Evolutionary conservation across 2,113 vertebrate genomes (phyloP), one percentile per base, ranked within the genome.

Genomic region (Capreolus pygargus): DNA sequence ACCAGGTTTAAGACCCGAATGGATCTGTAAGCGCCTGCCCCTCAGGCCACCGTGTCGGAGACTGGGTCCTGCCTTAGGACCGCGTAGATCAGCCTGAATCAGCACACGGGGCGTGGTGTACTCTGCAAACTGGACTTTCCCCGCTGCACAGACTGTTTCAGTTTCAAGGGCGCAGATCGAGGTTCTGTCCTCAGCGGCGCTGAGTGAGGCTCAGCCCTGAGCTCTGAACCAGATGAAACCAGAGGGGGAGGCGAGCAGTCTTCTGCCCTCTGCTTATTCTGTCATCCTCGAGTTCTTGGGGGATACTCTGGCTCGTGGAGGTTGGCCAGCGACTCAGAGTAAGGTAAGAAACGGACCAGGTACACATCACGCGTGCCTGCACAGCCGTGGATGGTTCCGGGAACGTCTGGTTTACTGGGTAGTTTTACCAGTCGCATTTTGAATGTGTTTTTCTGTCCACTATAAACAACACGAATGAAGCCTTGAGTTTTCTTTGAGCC

Each of bases 331-430:
- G 60, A 78, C 19, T 78, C 76, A 60, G 50, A 43, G 70, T 50
- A 50, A 74, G 5, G 74, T 27, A 4, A 78, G 60, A 70, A 95
- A 92, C 67, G 97, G 96, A 97, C 76, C 30, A 47, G 33, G 85
- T 74, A 11, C 2, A 30, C 0, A 39, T 5, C 21, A 0, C 0
- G 12, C 12, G 8, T 39, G 47, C 64, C 52, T 81, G 17, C 23
- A 4, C n/a, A n/a, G n/a, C 19, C 33, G 17, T 3, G 70, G 47
- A 17, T 21, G 10, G 55, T 83, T 84, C 28, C 16, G 17, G 55
- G 9, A 16, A 74, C 16, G 36, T 47, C 23, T 45, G 0, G 28
- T 45, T 57, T n/a, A 43, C 25, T n/a, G 36, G n/a, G 27, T 50
- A 25, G 21, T 54, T 78, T 55, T 23, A 57, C 1, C 47, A 36